Evolutionary conservation across 2,888 invertebrate genomes (phyloP).

Genomic region (Monopis laevigella): DNA sequence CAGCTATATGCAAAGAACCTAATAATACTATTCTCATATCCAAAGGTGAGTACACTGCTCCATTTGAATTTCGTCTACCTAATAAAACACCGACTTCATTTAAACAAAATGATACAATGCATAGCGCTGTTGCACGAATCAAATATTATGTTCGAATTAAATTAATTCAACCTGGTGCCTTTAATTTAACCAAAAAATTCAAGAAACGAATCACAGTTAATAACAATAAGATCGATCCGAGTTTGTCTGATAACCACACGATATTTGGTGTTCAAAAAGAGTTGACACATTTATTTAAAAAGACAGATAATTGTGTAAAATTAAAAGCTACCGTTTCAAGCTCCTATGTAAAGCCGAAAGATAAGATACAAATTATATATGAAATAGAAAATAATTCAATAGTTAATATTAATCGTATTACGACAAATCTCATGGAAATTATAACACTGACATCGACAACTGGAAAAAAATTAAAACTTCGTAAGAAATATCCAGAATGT

Average conservation of each 20-base stretch:
- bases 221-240: constrained; percentile 1
- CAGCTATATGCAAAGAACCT: not conserved
- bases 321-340: constrained; percentile 19
- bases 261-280: constrained; percentile 3
- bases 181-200: constrained; percentile 2
- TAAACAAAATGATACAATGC: constrained; percentile 13
- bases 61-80: constrained; percentile 27
- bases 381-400: constrained; percentile 13
- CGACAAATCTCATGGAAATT: constrained; percentile 6
- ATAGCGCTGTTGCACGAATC: not conserved
- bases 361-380: constrained; percentile 10
- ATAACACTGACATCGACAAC: not conserved
- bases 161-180: not conserved
- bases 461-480: not conserved
- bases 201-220: not conserved
- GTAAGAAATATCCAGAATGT: not conserved
- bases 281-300: not conserved
- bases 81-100: constrained; percentile 25
- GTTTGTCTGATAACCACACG: not conserved
- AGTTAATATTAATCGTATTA: constrained; percentile 11
- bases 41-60: constrained; percentile 8
- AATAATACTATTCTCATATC: not conserved
- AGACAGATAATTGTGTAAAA: constrained; percentile 11
- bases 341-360: constrained; percentile 8
- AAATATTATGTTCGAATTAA: constrained; percentile 7